These are phyloP conservation scores for Notarius quadriscutis DNA, from an alignment of 2,113 vertebrate genomes.

Conservation along the genomic window DNA sequence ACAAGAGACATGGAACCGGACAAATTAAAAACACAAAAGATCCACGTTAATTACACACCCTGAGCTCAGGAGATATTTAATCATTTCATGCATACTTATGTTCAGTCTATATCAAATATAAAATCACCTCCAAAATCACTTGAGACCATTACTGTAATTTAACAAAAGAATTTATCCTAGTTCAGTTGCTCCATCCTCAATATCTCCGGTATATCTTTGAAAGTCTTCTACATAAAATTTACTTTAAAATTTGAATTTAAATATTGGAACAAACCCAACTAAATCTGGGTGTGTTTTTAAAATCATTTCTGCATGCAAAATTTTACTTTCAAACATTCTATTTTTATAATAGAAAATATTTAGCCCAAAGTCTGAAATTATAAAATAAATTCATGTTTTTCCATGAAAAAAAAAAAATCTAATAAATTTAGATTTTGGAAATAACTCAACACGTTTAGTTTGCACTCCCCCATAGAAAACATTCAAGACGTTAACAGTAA, in stretches of 20 bases:
- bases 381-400: not conserved
- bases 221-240: not conserved
- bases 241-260: not conserved
- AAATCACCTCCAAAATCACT: not conserved
- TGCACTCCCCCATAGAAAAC: not conserved
- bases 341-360: not conserved
- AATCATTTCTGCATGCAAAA: not conserved
- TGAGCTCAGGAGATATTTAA: not conserved
- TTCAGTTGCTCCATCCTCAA: not conserved
- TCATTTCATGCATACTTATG: not conserved
- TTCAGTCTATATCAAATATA: not conserved
- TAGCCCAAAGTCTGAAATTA: not conserved
- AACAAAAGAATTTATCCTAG: not conserved
- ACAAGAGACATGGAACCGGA: constrained; percentile 34
- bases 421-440: not conserved
- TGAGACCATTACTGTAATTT: not conserved
- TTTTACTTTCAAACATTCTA: not conserved
- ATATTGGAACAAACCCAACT: not conserved
- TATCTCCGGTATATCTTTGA: not conserved
- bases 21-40: not conserved
- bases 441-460: not conserved
- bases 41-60: not conserved
- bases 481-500: not conserved
- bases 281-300: not conserved
- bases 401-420: not conserved